These are phyloP conservation scores for Anniella stebbinsi DNA, from an alignment of 2,797 vertebrate genomes.

Conservation along the genomic window DNA sequence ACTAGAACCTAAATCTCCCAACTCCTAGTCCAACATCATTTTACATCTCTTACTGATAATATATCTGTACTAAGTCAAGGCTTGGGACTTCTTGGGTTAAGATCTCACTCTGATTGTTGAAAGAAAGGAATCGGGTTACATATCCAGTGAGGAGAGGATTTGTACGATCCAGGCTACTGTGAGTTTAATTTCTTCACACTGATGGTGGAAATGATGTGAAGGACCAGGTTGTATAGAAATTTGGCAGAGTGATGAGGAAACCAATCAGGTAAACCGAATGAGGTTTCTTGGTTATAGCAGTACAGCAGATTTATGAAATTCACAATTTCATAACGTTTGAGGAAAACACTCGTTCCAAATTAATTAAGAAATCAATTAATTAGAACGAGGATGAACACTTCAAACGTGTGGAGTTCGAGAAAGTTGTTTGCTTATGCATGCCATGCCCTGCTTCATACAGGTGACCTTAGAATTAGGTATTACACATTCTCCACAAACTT, in stretches of 20 bases:
- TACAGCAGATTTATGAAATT: background rate
- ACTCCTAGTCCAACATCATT: too few species aligned
- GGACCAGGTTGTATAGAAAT: background rate
- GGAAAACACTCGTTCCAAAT: background rate
- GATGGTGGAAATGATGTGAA: background rate
- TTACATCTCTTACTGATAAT: background rate
- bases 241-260: background rate
- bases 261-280: background rate
- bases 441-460: background rate
- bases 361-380: too few species aligned
- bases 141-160: background rate
- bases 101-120: background rate
- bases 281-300: background rate
- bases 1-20: too few species aligned
- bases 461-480: background rate
- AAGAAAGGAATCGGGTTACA: background rate
- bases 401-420: background rate
- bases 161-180: background rate
- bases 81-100: background rate
- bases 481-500: background rate
- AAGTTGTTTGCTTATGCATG: conserved; percentile 16
- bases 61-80: background rate
- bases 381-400: background rate
- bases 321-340: background rate
- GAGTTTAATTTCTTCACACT: background rate